Evolutionary conservation across 1,140 invertebrate genomes (phyloP).

Genomic region (Drosophila simulans): DNA sequence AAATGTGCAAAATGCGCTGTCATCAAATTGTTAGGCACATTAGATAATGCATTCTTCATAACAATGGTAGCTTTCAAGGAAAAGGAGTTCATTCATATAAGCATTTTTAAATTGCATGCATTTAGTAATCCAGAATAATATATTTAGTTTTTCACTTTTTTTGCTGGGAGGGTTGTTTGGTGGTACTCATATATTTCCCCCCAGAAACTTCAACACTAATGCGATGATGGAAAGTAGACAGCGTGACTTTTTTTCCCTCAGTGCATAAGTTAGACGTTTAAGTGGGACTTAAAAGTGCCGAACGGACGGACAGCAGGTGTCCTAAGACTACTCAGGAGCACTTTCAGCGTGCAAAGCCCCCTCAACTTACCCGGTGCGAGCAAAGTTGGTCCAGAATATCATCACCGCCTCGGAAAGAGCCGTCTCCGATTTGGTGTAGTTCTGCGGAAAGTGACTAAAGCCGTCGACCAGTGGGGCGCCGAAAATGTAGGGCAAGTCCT

Average conservation of each 20-base stretch:
- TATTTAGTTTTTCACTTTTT: too few species aligned
- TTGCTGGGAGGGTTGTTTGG: too few species aligned
- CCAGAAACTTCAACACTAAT: too few species aligned
- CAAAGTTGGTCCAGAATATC: constrained; percentile 98
- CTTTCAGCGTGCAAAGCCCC: constrained; percentile 15
- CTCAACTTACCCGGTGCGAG: constrained; percentile 94
- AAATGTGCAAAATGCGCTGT: neutral
- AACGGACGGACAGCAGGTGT: constrained; percentile 39
- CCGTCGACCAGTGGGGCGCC: constrained; percentile 92
- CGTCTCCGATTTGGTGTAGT: constrained; percentile 96
- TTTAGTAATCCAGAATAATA: too few species aligned
- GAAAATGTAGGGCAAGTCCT: constrained; percentile 96
- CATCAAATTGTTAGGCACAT: neutral
- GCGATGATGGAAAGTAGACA: neutral
- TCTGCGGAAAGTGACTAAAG: constrained; percentile 92
- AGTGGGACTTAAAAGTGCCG: constrained; percentile 37
- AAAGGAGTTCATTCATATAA: too few species aligned
- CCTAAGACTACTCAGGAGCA: constrained; percentile 36
- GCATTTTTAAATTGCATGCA: too few species aligned
- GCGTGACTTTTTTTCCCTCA: neutral
- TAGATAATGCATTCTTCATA: neutral
- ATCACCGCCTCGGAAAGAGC: constrained; percentile 96
- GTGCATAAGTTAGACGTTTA: constrained; percentile 29
- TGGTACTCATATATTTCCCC: too few species aligned
- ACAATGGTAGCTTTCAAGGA: neutral